These are phyloP conservation scores for Brachypterus glaber DNA, from an alignment of 2,888 invertebrate genomes.

Conservation along the genomic window DNA sequence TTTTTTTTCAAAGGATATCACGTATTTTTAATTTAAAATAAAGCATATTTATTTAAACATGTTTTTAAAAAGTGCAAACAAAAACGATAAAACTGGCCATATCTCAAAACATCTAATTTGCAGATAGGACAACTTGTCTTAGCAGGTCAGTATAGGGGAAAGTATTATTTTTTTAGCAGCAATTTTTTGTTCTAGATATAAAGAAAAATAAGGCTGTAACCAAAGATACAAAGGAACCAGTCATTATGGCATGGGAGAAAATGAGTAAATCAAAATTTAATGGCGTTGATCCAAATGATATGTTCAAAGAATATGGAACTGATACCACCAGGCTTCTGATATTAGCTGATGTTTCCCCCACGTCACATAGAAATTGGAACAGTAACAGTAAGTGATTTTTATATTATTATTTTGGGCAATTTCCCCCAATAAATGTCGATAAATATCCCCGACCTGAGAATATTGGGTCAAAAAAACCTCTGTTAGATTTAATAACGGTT, in stretches of 20 bases:
- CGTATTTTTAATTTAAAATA: no score
- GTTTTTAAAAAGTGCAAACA: no score
- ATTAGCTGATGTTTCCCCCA: slow-evolving; percentile 83
- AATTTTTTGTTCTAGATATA: slow-evolving; percentile 35
- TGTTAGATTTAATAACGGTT: no score
- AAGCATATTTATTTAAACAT: no score
- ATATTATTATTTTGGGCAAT: background rate
- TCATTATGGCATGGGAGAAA: slow-evolving; percentile 84
- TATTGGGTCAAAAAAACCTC: no score
- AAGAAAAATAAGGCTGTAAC: slow-evolving; percentile 52
- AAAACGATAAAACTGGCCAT: no score
- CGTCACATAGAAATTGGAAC: slow-evolving; percentile 83
- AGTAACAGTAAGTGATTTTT: slow-evolving; percentile 64
- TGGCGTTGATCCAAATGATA: slow-evolving; percentile 83
- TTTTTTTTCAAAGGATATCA: no score
- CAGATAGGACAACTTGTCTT: no score
- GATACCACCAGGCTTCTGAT: slow-evolving; percentile 87
- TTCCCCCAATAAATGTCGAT: no score
- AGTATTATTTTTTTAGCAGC: background rate
- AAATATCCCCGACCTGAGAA: no score
- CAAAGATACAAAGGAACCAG: slow-evolving; percentile 54
- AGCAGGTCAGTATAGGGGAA: background rate
- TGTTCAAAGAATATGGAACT: slow-evolving; percentile 72
- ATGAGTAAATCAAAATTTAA: slow-evolving; percentile 99
- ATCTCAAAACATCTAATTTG: no score